Evolutionary conservation across 2,888 invertebrate species (phyloP), one percentile per base, ranked within the genome.

Genomic region (Phaedon cochleariae): DNA sequence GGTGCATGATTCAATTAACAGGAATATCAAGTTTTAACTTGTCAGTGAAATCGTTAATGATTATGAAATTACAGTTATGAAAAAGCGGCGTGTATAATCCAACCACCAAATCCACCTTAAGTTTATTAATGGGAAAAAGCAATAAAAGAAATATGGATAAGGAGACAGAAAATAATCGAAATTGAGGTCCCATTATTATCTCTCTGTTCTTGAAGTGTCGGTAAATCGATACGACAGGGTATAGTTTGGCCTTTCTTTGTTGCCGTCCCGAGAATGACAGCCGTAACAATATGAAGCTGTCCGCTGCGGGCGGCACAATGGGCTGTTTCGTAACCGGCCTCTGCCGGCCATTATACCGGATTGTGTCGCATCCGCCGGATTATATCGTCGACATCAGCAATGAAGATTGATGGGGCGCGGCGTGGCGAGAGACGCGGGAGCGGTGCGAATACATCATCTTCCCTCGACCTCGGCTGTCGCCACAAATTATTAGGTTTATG

Each of bases 401-500:
- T 81, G 79, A 80, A 81, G 80, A 81, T 80, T 81, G 80, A 81
- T 80, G 75, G 70, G 74, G 74, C 73, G 73, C 45, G 58, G 61
- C 26, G 41, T n/a, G n/a, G n/a, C n/a, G n/a, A n/a, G n/a, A n/a
- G n/a, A n/a, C n/a, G n/a, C 22, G 9, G 31, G 41, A 15, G 20
- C 48, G 29, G 65, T 72, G 74, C 73, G 74, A 75, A 80, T 81
- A 80, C 78, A 79, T 81, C 81, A 80, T 80, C 79, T 80, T 78
- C 77, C 71, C 71, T 74, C 75, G 73, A 74, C 75, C 74, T 74
- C 76, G 74, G 74, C 78, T 81, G 81, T 81, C 81, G 77, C 79
- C 80, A 77, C 81, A 81, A 81, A 80, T 80, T 81, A 81, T 81
- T 76, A 77, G 76, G 72, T 72, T 74, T 74, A 78, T 80, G 81